A percentile compares a stretch with the other conserved stretches of the same genome.
phyloP scores from a whole-genome alignment of 2,797 vertebrate species.

The Todus mexicanus region DNA sequence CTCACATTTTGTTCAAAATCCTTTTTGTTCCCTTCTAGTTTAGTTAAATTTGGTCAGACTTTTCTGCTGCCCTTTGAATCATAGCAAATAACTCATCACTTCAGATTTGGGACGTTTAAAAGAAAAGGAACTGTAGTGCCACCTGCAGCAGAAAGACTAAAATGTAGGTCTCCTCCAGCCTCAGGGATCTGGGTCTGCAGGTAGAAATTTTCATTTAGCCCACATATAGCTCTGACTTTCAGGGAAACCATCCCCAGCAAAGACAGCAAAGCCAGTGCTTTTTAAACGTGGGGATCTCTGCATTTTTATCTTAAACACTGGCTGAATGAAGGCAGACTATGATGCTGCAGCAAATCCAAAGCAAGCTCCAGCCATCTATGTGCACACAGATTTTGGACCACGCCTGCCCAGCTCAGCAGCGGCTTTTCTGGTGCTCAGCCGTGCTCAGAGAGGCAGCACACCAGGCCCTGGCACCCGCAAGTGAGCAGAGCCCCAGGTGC shows the following conservation, averaged over 20 bases:
- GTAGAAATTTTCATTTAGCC: background rate
- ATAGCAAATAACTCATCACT: slow-evolving; percentile 46
- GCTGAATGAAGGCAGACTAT: background rate
- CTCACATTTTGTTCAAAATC: slow-evolving; percentile 53
- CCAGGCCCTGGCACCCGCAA: fast-evolving
- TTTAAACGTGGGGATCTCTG: background rate
- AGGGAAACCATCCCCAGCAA: background rate
- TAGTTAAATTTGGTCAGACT: slow-evolving; percentile 66
- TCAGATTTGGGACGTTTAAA: background rate
- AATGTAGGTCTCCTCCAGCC: background rate
- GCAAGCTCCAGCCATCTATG: background rate
- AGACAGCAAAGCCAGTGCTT: background rate
- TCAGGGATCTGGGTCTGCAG: background rate
- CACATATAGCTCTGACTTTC: background rate
- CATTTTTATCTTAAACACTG: background rate
- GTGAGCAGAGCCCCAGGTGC: background rate
- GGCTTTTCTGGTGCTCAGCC: background rate
- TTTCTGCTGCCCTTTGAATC: slow-evolving; percentile 61
- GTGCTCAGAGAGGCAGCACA: background rate
- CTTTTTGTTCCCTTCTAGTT: slow-evolving; percentile 59
- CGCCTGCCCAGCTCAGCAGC: background rate
- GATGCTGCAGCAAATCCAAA: background rate
- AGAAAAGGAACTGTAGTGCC: slow-evolving; percentile 50
- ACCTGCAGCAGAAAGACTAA: slow-evolving; percentile 36
- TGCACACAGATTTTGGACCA: background rate